Percentiles rank a stretch among this genome's conserved stretches.
These are phyloP conservation scores for Aphrophora alni DNA, from an alignment of 2,888 invertebrate species.

Conservation along the genomic window DNA sequence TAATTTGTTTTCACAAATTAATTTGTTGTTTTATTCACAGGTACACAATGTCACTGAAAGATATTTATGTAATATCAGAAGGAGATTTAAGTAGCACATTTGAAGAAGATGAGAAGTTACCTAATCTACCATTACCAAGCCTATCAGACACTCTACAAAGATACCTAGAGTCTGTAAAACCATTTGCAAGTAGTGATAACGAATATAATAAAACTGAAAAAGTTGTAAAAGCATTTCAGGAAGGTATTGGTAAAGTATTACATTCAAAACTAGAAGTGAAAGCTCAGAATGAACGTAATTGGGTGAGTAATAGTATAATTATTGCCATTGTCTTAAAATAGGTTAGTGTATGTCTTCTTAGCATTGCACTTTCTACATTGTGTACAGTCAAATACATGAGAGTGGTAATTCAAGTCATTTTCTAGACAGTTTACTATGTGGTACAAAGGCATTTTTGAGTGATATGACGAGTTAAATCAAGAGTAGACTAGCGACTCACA, in stretches of 20 bases:
- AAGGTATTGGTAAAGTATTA: constrained; percentile 60
- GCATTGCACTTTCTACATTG: too few relatives aligned
- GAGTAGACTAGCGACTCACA: too few relatives aligned
- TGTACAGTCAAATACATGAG: too few relatives aligned
- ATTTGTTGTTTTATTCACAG: too few relatives aligned
- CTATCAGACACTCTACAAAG: constrained; percentile 61
- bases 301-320: constrained; percentile 60
- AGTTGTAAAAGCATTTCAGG: constrained; percentile 60
- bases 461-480: too few relatives aligned
- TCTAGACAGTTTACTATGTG: too few relatives aligned
- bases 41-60: neutral
- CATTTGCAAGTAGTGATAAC: constrained; percentile 57
- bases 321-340: too few relatives aligned
- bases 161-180: constrained; percentile 62
- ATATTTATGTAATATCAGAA: neutral
- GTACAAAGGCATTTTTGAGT: too few relatives aligned
- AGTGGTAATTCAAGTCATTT: too few relatives aligned
- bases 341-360: too few relatives aligned
- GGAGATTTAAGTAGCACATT: constrained; percentile 56
- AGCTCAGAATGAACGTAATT: constrained; percentile 60
- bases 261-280: constrained; percentile 59
- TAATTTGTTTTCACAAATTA: too few relatives aligned
- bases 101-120: constrained; percentile 61
- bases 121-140: constrained; percentile 62
- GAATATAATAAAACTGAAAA: constrained; percentile 59